phyloP scores from a whole-genome alignment of 37 sponge, comb jelly and placozoan genomes.

The Dysidea cf. avara region DNA sequence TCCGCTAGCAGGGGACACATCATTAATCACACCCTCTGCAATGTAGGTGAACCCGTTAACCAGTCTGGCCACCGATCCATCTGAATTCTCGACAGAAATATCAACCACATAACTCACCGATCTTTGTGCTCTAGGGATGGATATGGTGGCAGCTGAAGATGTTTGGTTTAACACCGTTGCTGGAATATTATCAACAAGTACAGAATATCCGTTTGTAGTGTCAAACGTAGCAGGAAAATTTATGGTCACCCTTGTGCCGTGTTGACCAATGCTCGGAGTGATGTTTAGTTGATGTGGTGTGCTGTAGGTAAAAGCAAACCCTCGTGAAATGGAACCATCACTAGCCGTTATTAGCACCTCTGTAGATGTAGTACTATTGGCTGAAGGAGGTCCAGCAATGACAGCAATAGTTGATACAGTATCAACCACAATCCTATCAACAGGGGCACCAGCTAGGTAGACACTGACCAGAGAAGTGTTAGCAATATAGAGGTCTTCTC shows the following conservation, averaged over 20 bases:
- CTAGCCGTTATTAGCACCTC: constrained; percentile 40
- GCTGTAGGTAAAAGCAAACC: constrained; percentile 39
- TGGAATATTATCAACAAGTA: too few relatives aligned
- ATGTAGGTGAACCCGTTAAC: constrained; percentile 63
- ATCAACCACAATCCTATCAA: constrained; percentile 32
- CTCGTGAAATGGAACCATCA: constrained; percentile 48
- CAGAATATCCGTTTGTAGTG: constrained; percentile 15
- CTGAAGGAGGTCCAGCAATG: constrained; percentile 64
- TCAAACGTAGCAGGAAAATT: constrained; percentile 31
- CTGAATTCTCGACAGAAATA: constrained; percentile 28
- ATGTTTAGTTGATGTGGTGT: too few relatives aligned
- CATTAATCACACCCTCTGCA: constrained; percentile 46
- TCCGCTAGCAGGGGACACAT: constrained; percentile 41
- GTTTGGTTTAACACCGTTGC: too few relatives aligned
- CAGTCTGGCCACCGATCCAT: constrained; percentile 37
- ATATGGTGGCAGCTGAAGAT: constrained; percentile 14
- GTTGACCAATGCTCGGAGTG: constrained; percentile 35
- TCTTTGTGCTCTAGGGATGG: constrained; percentile 39
- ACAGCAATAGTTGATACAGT: constrained; percentile 42
- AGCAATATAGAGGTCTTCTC: constrained; percentile 5
- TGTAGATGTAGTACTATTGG: constrained; percentile 5
- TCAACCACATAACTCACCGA: constrained; percentile 48
- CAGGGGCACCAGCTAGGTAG: constrained; percentile 53
- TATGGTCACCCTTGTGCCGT: constrained; percentile 47
- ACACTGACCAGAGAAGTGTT: constrained; percentile 17